Evolutionary conservation across 1,140 invertebrate genomes (phyloP).

Genomic region (Tetramorium parvispinum): DNA sequence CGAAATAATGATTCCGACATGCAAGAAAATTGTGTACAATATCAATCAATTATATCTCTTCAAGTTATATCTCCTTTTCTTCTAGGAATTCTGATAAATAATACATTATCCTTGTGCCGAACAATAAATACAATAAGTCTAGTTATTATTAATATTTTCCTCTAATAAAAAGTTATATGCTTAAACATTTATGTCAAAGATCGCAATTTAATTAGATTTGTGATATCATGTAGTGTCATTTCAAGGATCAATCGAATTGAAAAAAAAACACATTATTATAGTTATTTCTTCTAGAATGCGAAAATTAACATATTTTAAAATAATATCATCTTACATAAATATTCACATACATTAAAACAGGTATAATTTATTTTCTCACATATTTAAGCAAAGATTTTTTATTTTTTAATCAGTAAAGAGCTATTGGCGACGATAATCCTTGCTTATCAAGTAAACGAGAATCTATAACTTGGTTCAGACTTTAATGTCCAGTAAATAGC

Average conservation of each 20-base stretch:
- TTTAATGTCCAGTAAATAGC: not conserved
- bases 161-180: not conserved
- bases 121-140: not conserved
- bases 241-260: not conserved
- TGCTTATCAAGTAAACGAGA: not conserved
- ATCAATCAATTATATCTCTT: not conserved
- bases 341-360: not conserved
- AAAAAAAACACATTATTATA: not conserved
- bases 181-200: not conserved
- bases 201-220: not conserved
- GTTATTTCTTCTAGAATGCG: not conserved
- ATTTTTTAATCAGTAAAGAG: not conserved
- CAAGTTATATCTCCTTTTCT: not conserved
- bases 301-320: not conserved
- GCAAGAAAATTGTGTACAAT: not conserved
- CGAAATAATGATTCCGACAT: not conserved
- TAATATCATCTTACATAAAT: not conserved
- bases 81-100: not conserved
- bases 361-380: not conserved
- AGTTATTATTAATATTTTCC: slow-evolving; percentile 3
- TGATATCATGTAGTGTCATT: not conserved
- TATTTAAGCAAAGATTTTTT: not conserved
- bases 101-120: not conserved
- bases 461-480: not conserved
- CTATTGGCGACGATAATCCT: not conserved